Base-by-base conservation (phyloP, 2,888 invertebrate genomes). In the Noctua fimbriata region DNA sequence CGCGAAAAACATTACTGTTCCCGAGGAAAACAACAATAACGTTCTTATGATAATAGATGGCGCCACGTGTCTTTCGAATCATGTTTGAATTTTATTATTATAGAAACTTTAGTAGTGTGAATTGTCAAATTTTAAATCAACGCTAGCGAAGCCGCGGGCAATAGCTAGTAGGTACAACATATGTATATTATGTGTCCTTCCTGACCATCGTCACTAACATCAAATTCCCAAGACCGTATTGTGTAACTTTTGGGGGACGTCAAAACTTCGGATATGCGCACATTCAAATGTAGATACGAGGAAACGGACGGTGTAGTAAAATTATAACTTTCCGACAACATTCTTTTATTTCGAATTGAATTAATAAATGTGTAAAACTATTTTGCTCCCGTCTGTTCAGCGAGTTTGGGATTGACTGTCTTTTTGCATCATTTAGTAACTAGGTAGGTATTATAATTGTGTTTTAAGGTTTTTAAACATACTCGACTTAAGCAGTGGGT, bases 271-370 rank as follows among this genome's bases (percentile, higher is more conserved):
- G 67, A 74, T 81, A 81, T 71, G 76, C 47, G 60, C 67, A 74
- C 79, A 87, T 87, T 83, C 80, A 76, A 79, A 87, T 86, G 78
- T 79, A 82, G 71, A 81, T 81, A 81, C 47, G 66, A 52, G 71
- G 58, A 81, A 82, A 76, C 60, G 63, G 76, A 36, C 36, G 58
- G 66, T 76, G 70, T 79, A 52, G 76, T 67, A 60, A 70, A 73
- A 82, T 82, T 77, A 79, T 69, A 78, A 87, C 67, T 80, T 87
- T 76, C 52, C 24, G 7, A 32, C n/a, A 14, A 75, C 47, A 69
- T 79, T 73, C 58, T 78, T 82, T 79, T 58, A 41, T 63, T 67
- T 76, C 0, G 18, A 69, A 32, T 76, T 83, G 47, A 69, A 78
- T 73, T 49, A 73, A 72, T 65, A 52, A 58, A 44, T 60, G 55